These are phyloP conservation scores for Plemyria rubiginata DNA, from an alignment of 2,888 invertebrate species.

Conservation along the genomic window DNA sequence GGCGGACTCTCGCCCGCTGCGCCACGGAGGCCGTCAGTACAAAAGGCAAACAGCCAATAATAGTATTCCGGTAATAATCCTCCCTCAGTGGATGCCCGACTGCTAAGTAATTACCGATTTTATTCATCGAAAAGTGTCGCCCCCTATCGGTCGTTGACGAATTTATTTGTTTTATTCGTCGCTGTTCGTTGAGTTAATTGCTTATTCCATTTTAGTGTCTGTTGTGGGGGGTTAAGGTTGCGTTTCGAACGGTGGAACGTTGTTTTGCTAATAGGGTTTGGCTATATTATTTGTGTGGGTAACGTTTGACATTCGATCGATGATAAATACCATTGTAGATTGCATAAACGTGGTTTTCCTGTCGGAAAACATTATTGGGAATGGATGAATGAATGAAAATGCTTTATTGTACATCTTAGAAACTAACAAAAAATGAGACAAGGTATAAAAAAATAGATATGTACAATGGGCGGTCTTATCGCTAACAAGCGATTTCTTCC, in stretches of 20 bases:
- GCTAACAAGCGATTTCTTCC: too few species aligned
- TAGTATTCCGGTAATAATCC: not conserved
- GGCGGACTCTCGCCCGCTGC: too few species aligned
- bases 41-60: not conserved
- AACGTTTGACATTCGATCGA: too few species aligned
- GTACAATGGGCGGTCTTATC: too few species aligned
- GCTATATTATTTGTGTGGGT: not conserved
- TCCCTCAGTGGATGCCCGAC: conserved; percentile 14
- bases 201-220: conserved; percentile 36
- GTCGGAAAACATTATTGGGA: too few species aligned
- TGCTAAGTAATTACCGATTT: conserved; percentile 38
- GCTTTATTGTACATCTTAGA: too few species aligned
- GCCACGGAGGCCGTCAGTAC: too few species aligned
- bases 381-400: too few species aligned
- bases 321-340: too few species aligned
- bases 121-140: conserved; percentile 38
- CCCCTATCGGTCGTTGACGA: conserved; percentile 33
- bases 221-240: conserved; percentile 23
- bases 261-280: not conserved
- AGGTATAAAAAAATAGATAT: too few species aligned
- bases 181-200: conserved; percentile 38
- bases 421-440: too few species aligned
- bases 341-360: too few species aligned
- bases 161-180: conserved; percentile 45
- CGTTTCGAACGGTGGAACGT: not conserved